These are phyloP conservation scores for Asarcornis scutulata DNA, from an alignment of 2,113 vertebrate genomes.

Conservation along the genomic window DNA sequence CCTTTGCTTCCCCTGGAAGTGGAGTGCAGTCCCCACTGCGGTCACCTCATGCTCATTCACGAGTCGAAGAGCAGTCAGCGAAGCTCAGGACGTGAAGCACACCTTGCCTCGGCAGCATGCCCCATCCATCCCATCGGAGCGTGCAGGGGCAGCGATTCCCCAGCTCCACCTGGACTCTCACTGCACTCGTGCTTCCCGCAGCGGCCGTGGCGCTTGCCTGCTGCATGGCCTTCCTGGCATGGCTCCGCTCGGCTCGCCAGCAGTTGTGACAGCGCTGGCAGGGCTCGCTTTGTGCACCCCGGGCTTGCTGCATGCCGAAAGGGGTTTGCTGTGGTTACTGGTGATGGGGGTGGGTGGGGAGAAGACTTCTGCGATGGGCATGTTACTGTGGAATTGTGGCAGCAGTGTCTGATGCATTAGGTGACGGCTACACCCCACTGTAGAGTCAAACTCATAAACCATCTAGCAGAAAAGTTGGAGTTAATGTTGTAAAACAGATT, in stretches of 20 bases:
- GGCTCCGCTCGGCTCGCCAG: background rate
- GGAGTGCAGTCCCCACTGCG: background rate
- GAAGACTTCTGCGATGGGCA: background rate
- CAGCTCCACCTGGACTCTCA: conserved; percentile 35
- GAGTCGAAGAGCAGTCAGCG: background rate
- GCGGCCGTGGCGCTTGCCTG: background rate
- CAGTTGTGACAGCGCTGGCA: background rate
- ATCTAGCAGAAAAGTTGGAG: background rate
- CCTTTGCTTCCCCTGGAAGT: background rate
- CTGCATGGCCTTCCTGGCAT: background rate
- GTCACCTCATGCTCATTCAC: background rate
- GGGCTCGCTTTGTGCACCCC: background rate
- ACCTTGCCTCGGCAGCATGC: accelerated
- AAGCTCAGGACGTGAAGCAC: accelerated
- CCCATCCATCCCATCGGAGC: background rate
- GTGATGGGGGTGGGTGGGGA: background rate
- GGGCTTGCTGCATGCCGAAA: background rate
- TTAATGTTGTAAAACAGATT: background rate
- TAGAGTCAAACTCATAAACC: background rate
- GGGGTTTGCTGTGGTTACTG: background rate
- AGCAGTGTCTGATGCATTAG: background rate
- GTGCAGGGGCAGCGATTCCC: background rate
- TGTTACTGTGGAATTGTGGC: background rate
- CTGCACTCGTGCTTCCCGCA: background rate
- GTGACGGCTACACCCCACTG: background rate